Evolutionary conservation across 1,140 invertebrate genomes (phyloP).

Genomic region (Drosophila repleta): DNA sequence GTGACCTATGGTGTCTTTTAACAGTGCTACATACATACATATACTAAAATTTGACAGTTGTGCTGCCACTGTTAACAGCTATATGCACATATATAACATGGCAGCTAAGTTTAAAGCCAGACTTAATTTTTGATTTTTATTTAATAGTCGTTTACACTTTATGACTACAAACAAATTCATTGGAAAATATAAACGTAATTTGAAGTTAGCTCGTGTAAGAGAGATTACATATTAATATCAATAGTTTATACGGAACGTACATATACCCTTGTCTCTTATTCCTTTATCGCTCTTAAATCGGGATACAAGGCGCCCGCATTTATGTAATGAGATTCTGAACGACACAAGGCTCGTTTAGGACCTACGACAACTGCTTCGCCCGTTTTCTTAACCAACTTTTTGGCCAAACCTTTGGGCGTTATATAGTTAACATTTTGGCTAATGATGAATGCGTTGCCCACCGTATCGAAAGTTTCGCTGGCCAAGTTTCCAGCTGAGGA

Average conservation of each 20-base stretch:
- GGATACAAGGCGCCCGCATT: slow-evolving; percentile 77
- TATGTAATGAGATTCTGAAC: slow-evolving; percentile 72
- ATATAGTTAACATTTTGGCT: slow-evolving; percentile 87
- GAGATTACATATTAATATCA: slow-evolving; percentile 30
- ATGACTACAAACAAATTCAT: neutral
- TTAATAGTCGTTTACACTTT: no score
- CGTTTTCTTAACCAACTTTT: slow-evolving; percentile 87
- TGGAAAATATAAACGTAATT: slow-evolving; percentile 8
- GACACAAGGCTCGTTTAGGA: slow-evolving; percentile 63
- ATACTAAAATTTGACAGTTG: neutral
- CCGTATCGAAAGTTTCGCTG: slow-evolving; percentile 86
- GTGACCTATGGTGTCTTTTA: no score
- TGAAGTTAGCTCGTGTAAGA: neutral
- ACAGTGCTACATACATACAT: no score
- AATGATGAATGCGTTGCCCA: slow-evolving; percentile 87
- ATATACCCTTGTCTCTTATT: neutral
- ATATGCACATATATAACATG: neutral
- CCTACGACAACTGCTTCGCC: slow-evolving; percentile 86
- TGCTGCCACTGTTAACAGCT: neutral
- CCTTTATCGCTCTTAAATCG: slow-evolving; percentile 68
- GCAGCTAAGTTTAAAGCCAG: slow-evolving; percentile 9
- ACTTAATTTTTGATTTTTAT: no score
- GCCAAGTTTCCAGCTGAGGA: slow-evolving; percentile 86
- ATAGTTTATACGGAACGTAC: slow-evolving; percentile 19
- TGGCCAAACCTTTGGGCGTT: slow-evolving; percentile 87